Base-by-base conservation (phyloP, 2,797 vertebrate genomes). In the Liasis olivaceus region DNA sequence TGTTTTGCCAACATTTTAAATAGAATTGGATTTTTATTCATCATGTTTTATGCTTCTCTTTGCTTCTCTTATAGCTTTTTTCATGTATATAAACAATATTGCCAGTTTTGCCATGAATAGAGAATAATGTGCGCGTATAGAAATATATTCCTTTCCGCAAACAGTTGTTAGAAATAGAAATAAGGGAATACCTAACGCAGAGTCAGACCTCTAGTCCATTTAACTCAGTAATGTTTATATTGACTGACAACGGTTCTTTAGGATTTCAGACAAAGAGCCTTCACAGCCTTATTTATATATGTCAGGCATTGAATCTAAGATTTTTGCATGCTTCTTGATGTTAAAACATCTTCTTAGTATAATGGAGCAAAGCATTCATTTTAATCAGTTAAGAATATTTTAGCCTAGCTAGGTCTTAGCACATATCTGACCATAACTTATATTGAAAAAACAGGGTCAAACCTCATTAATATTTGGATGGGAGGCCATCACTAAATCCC, bases 351-450 rank as follows among this genome's bases (percentile, higher is more conserved):
- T 17, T 92, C 94, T 94, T 87, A 94, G 59, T 87, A 95, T 91
- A 94, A 92, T 95, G 77, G 93, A 62, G 87, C 93, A 72, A 31
- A 91, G 89, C 90, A 63, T 93, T 92, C 28, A 51, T 92, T 93
- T 87, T 93, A 64, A 77, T 77, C 20, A 92, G 3, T 94, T 95
- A 94, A 96, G 91, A 93, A 93, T 93, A 95, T 96, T 96, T 93
- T 85, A 95, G 94, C 1, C 20, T 81, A 24, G 9, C 20, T 81
- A 24, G 8, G 20, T 81, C 1, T 81, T 20, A 47, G 72, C 36
- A 24, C 36, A 47, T 4, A 81, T 47, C 20, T 81, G 72, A 47
- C 36, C 20, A 47, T 47, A 20, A 81, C 47, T 24, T 47, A 47
- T 47, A 20, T 81, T 81, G 36, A 22, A 81, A 81, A 77, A 47